phyloP scores from a whole-genome alignment of 2,113 vertebrate genomes.

The Psilopogon haemacephalus region DNA sequence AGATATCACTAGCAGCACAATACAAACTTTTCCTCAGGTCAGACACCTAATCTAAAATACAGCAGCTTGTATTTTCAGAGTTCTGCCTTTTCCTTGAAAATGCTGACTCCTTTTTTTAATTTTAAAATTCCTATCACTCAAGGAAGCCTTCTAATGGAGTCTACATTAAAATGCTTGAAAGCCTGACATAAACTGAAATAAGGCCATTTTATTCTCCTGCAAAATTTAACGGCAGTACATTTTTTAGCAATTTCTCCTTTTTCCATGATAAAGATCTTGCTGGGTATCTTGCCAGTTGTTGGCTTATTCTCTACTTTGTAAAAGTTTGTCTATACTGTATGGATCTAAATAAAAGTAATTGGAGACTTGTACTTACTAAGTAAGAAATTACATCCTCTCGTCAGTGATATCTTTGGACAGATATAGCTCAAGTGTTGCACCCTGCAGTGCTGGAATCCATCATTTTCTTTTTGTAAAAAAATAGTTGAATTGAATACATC shows the following conservation, averaged over 20 bases:
- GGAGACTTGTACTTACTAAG: not conserved
- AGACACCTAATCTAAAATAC: not conserved
- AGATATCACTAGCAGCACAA: not conserved
- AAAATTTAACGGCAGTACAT: conserved; percentile 22
- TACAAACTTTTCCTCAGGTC: not conserved
- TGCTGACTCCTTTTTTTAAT: not conserved
- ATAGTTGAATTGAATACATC: not conserved
- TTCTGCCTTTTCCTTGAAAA: not conserved
- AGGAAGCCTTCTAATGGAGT: not conserved
- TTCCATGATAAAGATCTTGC: not conserved
- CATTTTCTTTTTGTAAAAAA: not conserved
- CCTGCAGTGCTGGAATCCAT: not conserved
- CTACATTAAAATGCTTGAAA: conserved; percentile 6
- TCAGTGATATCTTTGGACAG: not conserved
- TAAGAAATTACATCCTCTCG: not conserved
- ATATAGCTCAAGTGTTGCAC: not conserved
- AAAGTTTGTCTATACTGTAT: not conserved
- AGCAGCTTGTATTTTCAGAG: not conserved
- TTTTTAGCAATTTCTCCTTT: not conserved
- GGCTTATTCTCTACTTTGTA: not conserved
- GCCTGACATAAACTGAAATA: conserved; percentile 6
- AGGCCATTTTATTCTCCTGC: not conserved
- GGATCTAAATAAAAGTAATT: not conserved
- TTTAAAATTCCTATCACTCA: not conserved
- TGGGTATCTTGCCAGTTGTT: not conserved